A percentile compares a stretch with the other conserved stretches of the same genome.
Evolutionary conservation across 2,888 invertebrate genomes (phyloP).

Genomic region (Bimastos eiseni): DNA sequence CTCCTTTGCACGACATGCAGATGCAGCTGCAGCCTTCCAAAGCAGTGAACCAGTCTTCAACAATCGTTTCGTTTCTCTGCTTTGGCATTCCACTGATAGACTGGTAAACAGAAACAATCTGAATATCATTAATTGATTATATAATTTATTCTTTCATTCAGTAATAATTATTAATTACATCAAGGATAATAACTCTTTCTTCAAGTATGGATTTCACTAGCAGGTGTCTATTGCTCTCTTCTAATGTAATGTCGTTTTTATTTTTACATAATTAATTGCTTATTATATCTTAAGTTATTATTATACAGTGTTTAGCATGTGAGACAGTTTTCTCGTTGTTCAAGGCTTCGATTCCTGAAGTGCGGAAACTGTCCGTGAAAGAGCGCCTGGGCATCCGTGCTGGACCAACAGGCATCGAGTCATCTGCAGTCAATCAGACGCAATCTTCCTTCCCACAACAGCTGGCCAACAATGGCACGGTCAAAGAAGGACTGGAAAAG

Average conservation of each 20-base stretch:
- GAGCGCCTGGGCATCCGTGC: not conserved
- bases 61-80: slow-evolving; percentile 95
- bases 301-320: not conserved
- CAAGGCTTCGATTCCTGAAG: not conserved
- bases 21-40: slow-evolving; percentile 90
- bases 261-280: not conserved
- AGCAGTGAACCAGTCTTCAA: slow-evolving; percentile 96
- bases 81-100: slow-evolving; percentile 77
- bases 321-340: not conserved
- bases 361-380: slow-evolving; percentile 2
- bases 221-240: not conserved
- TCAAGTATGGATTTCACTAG: no score
- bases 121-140: not conserved
- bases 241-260: not conserved
- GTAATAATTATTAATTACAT: not conserved
- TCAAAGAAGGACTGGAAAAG: not conserved
- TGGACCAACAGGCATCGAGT: not conserved
- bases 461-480: not conserved
- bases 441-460: not conserved
- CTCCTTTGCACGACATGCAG: slow-evolving; percentile 83
- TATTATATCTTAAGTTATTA: not conserved
- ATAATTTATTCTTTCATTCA: not conserved
- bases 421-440: not conserved
- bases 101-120: not conserved
- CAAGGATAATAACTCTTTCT: not conserved